A percentile compares a stretch with the other conserved stretches of the same genome.
Conservation (phyloP, 2,797 vertebrate genomes). For the Naso thynnoides region DNA sequence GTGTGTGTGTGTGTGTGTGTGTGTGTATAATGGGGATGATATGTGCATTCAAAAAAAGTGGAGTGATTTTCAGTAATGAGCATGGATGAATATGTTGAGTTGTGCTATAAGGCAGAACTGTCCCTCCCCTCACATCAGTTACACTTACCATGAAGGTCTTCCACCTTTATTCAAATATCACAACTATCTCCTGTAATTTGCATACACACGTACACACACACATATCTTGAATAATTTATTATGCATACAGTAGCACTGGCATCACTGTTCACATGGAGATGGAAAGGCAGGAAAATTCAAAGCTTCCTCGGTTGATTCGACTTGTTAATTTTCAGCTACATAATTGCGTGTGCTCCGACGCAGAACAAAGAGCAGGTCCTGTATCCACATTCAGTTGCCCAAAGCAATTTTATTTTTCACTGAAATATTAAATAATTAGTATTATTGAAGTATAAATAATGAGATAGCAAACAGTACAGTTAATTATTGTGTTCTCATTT, state of each 20-base stretch:
- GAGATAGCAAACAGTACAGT: background rate
- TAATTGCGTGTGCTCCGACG: slow-evolving; percentile 48
- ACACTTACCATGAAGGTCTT: slow-evolving; percentile 68
- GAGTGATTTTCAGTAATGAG: slow-evolving; percentile 61
- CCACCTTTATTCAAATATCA: slow-evolving; percentile 77
- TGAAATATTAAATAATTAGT: slow-evolving; percentile 23
- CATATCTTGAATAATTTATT: slow-evolving; percentile 81
- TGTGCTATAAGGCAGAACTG: slow-evolving; percentile 54
- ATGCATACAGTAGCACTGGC: slow-evolving; percentile 57
- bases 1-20: slow-evolving; percentile 8
- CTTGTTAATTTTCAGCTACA: slow-evolving; percentile 65
- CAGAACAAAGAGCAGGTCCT: slow-evolving; percentile 55
- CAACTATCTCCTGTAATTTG: slow-evolving; percentile 64
- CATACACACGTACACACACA: slow-evolving; percentile 49
- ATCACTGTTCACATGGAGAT: slow-evolving; percentile 60
- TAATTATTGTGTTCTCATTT: slow-evolving; percentile 16
- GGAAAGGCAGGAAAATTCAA: slow-evolving; percentile 58
- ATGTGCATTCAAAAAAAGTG: slow-evolving; percentile 7
- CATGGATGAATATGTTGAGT: slow-evolving; percentile 51
- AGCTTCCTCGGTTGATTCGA: slow-evolving; percentile 39
- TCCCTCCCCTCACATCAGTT: slow-evolving; percentile 68
- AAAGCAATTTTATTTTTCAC: background rate
- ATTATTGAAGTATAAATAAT: slow-evolving; percentile 23
- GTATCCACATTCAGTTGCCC: slow-evolving; percentile 24
- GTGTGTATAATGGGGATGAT: background rate